Conservation (phyloP, 2,888 invertebrate genomes). For the Lepas anatifera region DNA sequence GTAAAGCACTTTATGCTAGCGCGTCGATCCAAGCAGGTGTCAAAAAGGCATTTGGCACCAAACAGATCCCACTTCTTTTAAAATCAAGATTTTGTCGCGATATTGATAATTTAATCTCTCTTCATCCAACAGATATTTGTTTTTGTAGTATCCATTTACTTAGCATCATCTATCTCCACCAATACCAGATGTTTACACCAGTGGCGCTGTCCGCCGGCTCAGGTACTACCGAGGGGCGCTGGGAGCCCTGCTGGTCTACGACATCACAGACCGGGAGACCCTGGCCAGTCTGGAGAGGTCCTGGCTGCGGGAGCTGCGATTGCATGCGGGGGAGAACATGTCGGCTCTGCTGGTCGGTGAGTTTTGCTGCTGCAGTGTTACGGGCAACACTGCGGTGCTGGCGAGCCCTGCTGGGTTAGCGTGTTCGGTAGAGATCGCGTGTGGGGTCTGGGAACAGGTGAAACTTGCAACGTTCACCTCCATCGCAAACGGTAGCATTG, state of each 20-base stretch:
- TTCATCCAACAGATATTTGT: too few species aligned
- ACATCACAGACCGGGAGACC: constrained; percentile 97
- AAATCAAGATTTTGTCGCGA: too few species aligned
- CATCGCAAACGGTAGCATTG: too few species aligned
- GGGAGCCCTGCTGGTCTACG: constrained; percentile 95
- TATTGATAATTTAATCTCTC: too few species aligned
- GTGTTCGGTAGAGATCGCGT: not conserved
- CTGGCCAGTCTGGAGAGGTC: constrained; percentile 95
- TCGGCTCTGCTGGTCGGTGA: constrained; percentile 78
- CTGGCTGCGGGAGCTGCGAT: constrained; percentile 93
- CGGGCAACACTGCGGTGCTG: not conserved
- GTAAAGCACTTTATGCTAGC: too few species aligned
- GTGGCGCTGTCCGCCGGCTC: too few species aligned
- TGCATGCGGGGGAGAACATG: constrained; percentile 99
- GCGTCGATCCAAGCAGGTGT: too few species aligned
- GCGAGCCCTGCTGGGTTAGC: not conserved
- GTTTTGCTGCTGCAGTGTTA: not conserved
- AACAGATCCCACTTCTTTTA: too few species aligned
- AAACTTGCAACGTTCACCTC: not conserved
- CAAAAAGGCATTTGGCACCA: too few species aligned
- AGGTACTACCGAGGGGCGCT: constrained; percentile 97
- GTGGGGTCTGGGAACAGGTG: not conserved
- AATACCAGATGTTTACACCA: too few species aligned
- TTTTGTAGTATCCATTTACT: too few species aligned
- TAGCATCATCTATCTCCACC: too few species aligned